Evolutionary conservation across 2,888 invertebrate species (phyloP).

Genomic region (Trachelus iudaicus): DNA sequence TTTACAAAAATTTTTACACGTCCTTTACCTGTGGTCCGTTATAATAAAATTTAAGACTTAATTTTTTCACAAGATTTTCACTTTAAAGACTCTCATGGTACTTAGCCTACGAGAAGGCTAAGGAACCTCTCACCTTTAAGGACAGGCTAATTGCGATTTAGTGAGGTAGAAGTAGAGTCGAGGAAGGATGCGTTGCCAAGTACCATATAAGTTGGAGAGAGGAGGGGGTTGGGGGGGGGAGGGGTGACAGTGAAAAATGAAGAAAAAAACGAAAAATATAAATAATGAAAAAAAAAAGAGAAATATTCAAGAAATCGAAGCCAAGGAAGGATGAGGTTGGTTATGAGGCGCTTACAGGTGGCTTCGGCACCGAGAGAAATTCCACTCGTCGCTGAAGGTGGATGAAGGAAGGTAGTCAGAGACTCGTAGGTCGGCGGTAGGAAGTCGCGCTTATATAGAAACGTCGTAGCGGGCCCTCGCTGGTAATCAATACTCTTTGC

Average conservation of each 20-base stretch:
- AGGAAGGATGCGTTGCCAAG: neutral
- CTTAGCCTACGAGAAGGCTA: too few relatives aligned
- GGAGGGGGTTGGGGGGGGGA: too few relatives aligned
- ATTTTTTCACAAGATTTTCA: too few relatives aligned
- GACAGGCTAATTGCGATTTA: neutral
- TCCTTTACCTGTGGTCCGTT: too few relatives aligned
- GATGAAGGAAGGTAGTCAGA: neutral
- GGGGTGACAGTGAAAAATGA: neutral
- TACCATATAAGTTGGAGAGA: neutral
- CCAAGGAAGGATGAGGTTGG: neutral
- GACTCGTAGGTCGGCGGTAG: constrained; percentile 20
- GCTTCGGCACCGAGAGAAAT: neutral
- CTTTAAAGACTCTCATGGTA: too few relatives aligned
- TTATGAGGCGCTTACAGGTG: neutral
- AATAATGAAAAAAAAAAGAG: neutral
- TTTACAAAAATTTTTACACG: too few relatives aligned
- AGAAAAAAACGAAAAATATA: neutral
- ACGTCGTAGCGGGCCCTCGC: constrained; percentile 26
- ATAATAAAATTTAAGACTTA: too few relatives aligned
- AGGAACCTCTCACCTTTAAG: neutral
- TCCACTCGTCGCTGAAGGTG: neutral
- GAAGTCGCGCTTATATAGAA: constrained; percentile 30
- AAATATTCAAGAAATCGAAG: neutral
- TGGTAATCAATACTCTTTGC: constrained; percentile 54
- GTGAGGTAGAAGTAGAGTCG: neutral